These are phyloP conservation scores for Sebastiscus albofasciatus DNA, from an alignment of 2,797 vertebrate species.

Conservation along the genomic window DNA sequence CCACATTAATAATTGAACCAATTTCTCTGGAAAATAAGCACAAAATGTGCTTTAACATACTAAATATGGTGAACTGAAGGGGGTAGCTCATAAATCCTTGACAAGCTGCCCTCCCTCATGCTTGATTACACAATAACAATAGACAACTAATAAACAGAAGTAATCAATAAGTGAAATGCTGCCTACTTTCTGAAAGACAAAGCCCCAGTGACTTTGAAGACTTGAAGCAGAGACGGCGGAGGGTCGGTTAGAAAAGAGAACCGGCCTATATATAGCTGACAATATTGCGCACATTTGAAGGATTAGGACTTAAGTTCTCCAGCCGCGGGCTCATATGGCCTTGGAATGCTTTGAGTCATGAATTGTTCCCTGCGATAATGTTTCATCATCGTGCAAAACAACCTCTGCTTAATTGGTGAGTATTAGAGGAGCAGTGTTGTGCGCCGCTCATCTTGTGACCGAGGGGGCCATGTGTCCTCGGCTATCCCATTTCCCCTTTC, in stretches of 20 bases:
- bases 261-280: constrained; percentile 94
- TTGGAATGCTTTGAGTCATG: constrained; percentile 98
- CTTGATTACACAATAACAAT: constrained; percentile 81
- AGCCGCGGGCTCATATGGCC: constrained; percentile 90
- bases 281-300: constrained; percentile 94
- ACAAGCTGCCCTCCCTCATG: constrained; percentile 54
- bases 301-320: constrained; percentile 90
- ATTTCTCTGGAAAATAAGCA: constrained; percentile 59
- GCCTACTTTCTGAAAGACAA: constrained; percentile 76
- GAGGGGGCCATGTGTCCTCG: constrained; percentile 86
- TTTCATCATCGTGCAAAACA: constrained; percentile 93
- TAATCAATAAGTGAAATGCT: constrained; percentile 78
- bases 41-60: constrained; percentile 53
- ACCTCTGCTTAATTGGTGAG: constrained; percentile 92
- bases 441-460: constrained; percentile 86
- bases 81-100: constrained; percentile 56
- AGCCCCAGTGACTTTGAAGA: constrained; percentile 81
- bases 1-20: constrained; percentile 72
- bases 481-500: constrained; percentile 89
- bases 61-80: constrained; percentile 48
- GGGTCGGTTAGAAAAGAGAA: constrained; percentile 67
- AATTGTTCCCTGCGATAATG: constrained; percentile 98
- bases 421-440: constrained; percentile 82
- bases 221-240: constrained; percentile 44
- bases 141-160: constrained; percentile 69